These are phyloP conservation scores for Neoarius graeffei DNA, from an alignment of 2,113 vertebrate species.

Conservation along the genomic window DNA sequence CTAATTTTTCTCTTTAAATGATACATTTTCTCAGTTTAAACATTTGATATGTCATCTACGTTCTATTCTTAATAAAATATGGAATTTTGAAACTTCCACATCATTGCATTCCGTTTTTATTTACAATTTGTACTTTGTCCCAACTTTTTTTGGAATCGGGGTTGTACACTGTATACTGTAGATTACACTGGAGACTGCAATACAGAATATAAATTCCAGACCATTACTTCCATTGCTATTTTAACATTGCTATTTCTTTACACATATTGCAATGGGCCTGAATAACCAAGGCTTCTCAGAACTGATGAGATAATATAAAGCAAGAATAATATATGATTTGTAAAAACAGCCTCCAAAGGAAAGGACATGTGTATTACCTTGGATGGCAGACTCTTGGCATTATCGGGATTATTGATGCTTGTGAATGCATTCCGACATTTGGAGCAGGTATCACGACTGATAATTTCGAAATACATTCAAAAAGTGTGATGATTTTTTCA, in stretches of 20 bases:
- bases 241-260: not conserved
- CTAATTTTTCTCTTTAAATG: no score
- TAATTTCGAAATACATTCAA: slow-evolving; percentile 1
- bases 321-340: not conserved
- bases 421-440: slow-evolving; percentile 77
- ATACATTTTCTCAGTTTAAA: no score
- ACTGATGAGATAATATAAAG: not conserved
- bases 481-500: not conserved
- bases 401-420: slow-evolving; percentile 77
- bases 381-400: slow-evolving; percentile 76
- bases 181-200: not conserved
- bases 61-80: no score
- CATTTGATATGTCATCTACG: no score
- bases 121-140: no score
- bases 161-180: not conserved
- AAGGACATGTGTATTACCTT: slow-evolving; percentile 71
- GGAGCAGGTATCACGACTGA: slow-evolving; percentile 69
- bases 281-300: not conserved
- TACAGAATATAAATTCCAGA: not conserved
- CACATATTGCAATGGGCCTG: not conserved
- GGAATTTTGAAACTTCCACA: no score
- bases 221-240: not conserved
- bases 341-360: slow-evolving; percentile 65
- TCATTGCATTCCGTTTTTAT: no score
- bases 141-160: no score